Conservation (phyloP, 2,888 invertebrate genomes). For the Unio delphinus region DNA sequence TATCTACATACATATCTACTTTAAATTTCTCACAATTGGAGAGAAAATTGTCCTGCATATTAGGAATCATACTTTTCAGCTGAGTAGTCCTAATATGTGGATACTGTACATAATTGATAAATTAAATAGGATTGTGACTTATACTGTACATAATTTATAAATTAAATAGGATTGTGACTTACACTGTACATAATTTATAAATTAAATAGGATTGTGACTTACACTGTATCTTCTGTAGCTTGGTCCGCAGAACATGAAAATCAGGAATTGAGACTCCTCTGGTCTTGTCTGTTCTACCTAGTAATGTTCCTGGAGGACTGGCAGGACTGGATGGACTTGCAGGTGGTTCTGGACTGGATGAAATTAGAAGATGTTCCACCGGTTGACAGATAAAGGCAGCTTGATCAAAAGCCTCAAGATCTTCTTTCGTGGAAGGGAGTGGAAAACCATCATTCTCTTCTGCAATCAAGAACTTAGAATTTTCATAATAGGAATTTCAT, state of each 20-base stretch:
- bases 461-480: conserved; percentile 13
- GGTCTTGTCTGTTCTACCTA: neutral
- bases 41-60: too few species aligned
- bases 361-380: conserved; percentile 8
- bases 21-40: too few species aligned
- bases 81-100: too few species aligned
- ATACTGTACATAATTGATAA: too few species aligned
- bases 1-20: too few species aligned
- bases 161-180: conserved; percentile 5
- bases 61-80: too few species aligned
- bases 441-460: conserved; percentile 60
- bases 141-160: conserved; percentile 30
- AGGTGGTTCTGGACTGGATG: conserved; percentile 1
- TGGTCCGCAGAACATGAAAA: conserved; percentile 29
- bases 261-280: conserved; percentile 36
- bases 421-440: conserved; percentile 49
- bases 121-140: conserved; percentile 5
- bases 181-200: conserved; percentile 31
- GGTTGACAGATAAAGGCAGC: conserved; percentile 27
- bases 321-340: neutral
- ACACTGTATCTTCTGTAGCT: conserved; percentile 39
- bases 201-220: conserved; percentile 3
- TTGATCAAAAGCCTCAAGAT: conserved; percentile 50
- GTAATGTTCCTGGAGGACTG: conserved; percentile 3
- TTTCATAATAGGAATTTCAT: too few species aligned